Evolutionary conservation across 2,888 invertebrate genomes (phyloP).

Genomic region (Oasisia sp.): DNA sequence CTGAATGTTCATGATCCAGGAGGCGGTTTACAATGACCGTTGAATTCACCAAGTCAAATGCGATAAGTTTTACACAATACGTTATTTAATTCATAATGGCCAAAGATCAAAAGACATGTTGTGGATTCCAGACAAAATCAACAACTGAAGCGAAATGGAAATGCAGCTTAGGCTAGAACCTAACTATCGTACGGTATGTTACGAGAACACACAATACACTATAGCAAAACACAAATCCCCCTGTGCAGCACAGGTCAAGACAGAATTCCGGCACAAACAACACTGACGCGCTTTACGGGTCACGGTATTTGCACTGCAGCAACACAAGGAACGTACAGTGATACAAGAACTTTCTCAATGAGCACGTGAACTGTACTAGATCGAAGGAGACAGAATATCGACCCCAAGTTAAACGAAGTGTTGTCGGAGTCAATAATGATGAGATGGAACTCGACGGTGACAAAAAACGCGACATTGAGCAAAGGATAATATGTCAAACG

Average conservation of each 20-base stretch:
- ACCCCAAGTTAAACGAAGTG: background rate
- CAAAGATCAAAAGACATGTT: background rate
- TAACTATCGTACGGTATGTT: background rate
- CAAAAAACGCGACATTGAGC: background rate
- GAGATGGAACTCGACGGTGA: background rate
- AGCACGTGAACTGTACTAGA: background rate
- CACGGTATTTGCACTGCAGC: background rate
- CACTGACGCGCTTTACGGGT: background rate
- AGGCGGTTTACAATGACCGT: background rate
- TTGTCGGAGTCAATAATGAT: background rate
- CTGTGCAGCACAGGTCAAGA: background rate
- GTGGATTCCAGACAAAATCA: background rate
- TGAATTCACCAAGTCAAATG: background rate
- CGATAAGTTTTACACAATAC: background rate
- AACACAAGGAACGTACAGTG: background rate
- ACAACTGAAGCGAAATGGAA: background rate
- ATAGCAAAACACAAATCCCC: background rate
- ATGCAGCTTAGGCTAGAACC: background rate
- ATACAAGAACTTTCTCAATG: background rate
- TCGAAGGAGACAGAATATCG: background rate
- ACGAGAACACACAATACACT: background rate
- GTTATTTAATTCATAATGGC: background rate
- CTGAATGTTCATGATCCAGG: background rate
- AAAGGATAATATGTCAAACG: background rate
- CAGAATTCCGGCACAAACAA: background rate